These are phyloP conservation scores for Littorina saxatilis DNA, from an alignment of 1,140 invertebrate species.

Conservation along the genomic window DNA sequence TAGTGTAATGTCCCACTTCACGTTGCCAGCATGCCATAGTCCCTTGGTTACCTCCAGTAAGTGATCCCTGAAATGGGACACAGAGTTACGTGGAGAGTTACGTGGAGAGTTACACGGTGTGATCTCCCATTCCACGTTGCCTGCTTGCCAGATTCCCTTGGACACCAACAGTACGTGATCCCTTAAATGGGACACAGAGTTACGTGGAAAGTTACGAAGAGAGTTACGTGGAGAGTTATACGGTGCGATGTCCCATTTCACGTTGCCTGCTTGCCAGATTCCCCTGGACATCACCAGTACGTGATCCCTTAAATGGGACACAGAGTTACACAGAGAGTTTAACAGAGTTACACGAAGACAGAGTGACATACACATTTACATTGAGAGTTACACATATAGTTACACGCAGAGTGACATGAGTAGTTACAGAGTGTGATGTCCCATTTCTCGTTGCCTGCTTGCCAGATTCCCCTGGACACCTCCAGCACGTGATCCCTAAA, in stretches of 20 bases:
- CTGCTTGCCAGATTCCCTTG: conserved; percentile 88
- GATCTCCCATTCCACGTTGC: conserved; percentile 93
- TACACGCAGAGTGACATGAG: conserved; percentile 94
- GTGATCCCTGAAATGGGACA: no score
- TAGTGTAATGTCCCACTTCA: conserved; percentile 94
- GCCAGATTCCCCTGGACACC: conserved; percentile 90
- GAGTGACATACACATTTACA: neutral
- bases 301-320: conserved; percentile 61
- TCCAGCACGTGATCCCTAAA: conserved; percentile 79
- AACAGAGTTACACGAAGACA: neutral
- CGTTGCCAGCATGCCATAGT: conserved; percentile 88
- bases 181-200: conserved; percentile 44
- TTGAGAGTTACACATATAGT: no score
- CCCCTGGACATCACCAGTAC: conserved; percentile 88
- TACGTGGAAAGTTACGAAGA: no score
- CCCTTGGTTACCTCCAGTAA: conserved; percentile 89
- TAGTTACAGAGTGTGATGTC: conserved; percentile 92
- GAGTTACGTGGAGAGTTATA: conserved; percentile 87
- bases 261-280: conserved; percentile 88
- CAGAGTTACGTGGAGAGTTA: no score
- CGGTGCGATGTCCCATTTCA: conserved; percentile 94
- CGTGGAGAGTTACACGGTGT: no score
- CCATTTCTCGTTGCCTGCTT: conserved; percentile 91
- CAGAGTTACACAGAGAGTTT: no score
- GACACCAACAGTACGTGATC: conserved; percentile 84